Base-by-base conservation (phyloP, 2,113 vertebrate species). In the Laticauda colubrina region DNA sequence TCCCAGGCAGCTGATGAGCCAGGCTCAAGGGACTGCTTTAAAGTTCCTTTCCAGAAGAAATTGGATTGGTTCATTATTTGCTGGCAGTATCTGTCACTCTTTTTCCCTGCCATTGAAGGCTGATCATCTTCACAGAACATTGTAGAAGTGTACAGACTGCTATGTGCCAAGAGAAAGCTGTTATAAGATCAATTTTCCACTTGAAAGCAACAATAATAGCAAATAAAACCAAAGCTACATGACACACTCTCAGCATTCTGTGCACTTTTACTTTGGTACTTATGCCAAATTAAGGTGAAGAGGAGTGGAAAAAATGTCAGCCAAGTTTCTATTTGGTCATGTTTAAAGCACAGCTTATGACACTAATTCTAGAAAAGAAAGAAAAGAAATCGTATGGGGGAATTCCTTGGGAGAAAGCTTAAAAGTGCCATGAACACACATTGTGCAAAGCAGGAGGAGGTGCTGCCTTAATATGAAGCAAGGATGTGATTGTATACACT, bases 131-230 rank as follows among this genome's bases (percentile, higher is more conserved):
- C 96, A 94, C 94, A 97, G 94, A 95, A 94, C 94, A 92, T 87
- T 91, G 93, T 94, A 94, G 91, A 90, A 95, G 94, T 93, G 95
- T 94, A 90, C 94, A 96, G 96, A 93, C 94, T 95, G 94, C 95
- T 96, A 94, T 93, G 96, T 97, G 95, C 87, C 6, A 91, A 95
- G 94, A 96, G 94, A 96, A 95, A 92, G 14, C 96, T 87, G 94
- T 95, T 96, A 96, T 97, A 96, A 96, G 90, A 96, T 93, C 94
- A 95, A 96, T 97, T 97, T 97, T 97, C 96, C 95, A 97, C 96
- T 96, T 97, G 95, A 96, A 96, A 96, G 96, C 95, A 94, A 95
- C 96, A 97, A 96, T 97, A 96, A 97, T 95, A 96, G 96, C 95
- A 96, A 97, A 96, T 94, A 96, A 96, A 96, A 94, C 90, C 0